These are phyloP conservation scores for Bugula neritina DNA, from an alignment of 2,888 invertebrate species.

Conservation along the genomic window DNA sequence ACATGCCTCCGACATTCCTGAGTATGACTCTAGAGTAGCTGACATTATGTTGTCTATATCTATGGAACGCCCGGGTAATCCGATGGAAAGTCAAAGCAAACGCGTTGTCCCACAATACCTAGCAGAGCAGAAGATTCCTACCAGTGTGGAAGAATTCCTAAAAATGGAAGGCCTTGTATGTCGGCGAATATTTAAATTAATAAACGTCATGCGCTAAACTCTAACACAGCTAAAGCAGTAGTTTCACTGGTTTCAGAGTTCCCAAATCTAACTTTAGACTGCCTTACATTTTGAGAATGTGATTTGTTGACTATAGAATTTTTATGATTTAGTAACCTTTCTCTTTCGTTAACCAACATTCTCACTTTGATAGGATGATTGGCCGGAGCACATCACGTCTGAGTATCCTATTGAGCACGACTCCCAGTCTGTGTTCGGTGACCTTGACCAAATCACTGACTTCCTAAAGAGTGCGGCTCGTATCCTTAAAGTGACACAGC, in stretches of 20 bases:
- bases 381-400: constrained; percentile 43
- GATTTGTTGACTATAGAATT: too few species aligned
- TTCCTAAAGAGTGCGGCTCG: constrained; percentile 42
- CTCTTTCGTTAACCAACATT: too few species aligned
- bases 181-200: too few species aligned
- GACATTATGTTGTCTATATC: neutral
- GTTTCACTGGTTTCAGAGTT: too few species aligned
- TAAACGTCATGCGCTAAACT: too few species aligned
- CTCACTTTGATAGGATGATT: constrained; percentile 34
- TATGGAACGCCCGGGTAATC: constrained; percentile 25
- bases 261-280: too few species aligned
- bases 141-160: constrained; percentile 38
- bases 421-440: constrained; percentile 39
- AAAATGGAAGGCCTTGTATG: constrained; percentile 37
- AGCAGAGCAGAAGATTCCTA: constrained; percentile 34
- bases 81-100: constrained; percentile 31
- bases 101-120: constrained; percentile 29
- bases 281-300: too few species aligned
- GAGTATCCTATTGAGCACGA: constrained; percentile 42
- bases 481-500: too few species aligned
- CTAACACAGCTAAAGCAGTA: too few species aligned
- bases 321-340: too few species aligned
- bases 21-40: constrained; percentile 5
- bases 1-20: neutral
- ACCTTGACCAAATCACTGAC: constrained; percentile 39